Conservation (phyloP, 2,113 vertebrate species). For the Cavia porcellus region DNA sequence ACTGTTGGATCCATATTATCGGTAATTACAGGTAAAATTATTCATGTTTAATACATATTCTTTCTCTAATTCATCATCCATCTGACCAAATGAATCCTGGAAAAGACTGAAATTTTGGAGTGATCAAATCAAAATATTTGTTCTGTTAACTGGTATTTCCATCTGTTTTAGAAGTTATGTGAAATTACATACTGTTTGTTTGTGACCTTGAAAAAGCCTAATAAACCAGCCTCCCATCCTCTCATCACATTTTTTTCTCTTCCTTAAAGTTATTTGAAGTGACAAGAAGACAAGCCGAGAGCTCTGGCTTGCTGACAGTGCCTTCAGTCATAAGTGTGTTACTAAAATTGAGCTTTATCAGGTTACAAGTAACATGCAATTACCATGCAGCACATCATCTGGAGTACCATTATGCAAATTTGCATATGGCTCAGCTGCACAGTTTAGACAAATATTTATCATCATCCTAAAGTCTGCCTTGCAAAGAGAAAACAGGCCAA, state of each 20-base stretch:
- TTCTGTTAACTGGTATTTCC: not conserved
- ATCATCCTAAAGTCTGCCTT: conserved; percentile 83
- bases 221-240: not conserved
- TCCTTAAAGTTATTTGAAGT: conserved; percentile 48
- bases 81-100: not conserved
- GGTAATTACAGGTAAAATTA: not conserved
- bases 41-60: not conserved
- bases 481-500: conserved; percentile 80
- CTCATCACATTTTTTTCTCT: conserved; percentile 3
- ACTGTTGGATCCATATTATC: not conserved
- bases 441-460: conserved; percentile 89
- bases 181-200: not conserved
- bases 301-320: conserved; percentile 59
- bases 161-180: not conserved
- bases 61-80: not conserved
- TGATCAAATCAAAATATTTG: conserved; percentile 27
- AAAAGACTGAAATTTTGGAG: not conserved
- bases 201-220: conserved; percentile 32
- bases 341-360: conserved; percentile 77
- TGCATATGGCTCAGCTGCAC: conserved; percentile 82
- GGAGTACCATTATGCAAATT: conserved; percentile 87
- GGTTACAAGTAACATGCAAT: conserved; percentile 79
- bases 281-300: not conserved
- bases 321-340: conserved; percentile 57
- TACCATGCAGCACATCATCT: conserved; percentile 82